These are phyloP conservation scores for Brachystomella parvula DNA, from an alignment of 1,140 invertebrate genomes.

Conservation along the genomic window DNA sequence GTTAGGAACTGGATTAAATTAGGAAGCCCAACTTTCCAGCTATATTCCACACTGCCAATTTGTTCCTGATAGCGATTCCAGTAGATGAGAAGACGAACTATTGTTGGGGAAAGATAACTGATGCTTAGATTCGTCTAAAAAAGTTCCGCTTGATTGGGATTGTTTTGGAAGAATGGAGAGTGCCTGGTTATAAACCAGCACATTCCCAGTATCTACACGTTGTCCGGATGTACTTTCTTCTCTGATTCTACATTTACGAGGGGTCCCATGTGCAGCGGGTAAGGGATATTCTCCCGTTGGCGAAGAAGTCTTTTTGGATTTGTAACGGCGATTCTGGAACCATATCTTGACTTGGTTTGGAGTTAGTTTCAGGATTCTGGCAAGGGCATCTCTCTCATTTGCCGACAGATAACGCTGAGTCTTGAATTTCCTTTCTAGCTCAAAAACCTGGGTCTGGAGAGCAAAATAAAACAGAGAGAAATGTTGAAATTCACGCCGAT, in stretches of 20 bases:
- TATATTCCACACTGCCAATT: too few relatives aligned
- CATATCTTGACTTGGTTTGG: slow-evolving; percentile 53
- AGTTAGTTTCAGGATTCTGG: slow-evolving; percentile 48
- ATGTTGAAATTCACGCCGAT: neutral
- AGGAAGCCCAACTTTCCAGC: too few relatives aligned
- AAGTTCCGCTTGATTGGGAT: too few relatives aligned
- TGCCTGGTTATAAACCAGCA: too few relatives aligned
- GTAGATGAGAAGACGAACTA: too few relatives aligned
- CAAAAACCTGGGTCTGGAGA: slow-evolving; percentile 67
- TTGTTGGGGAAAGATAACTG: too few relatives aligned
- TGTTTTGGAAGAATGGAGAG: too few relatives aligned
- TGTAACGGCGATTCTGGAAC: slow-evolving; percentile 61
- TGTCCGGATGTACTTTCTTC: neutral
- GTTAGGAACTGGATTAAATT: too few relatives aligned
- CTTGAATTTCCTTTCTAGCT: slow-evolving; percentile 58
- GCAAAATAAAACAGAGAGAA: neutral
- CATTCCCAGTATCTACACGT: too few relatives aligned
- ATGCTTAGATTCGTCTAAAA: too few relatives aligned
- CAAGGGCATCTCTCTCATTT: slow-evolving; percentile 58
- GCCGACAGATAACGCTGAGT: slow-evolving; percentile 61
- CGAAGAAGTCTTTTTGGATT: slow-evolving; percentile 46
- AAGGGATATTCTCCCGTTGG: slow-evolving; percentile 2
- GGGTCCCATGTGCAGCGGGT: neutral
- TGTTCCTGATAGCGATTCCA: too few relatives aligned
- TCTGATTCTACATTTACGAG: too few relatives aligned